These are phyloP conservation scores for Drosophila melanica DNA, from an alignment of 1,140 invertebrate species.

Conservation along the genomic window DNA sequence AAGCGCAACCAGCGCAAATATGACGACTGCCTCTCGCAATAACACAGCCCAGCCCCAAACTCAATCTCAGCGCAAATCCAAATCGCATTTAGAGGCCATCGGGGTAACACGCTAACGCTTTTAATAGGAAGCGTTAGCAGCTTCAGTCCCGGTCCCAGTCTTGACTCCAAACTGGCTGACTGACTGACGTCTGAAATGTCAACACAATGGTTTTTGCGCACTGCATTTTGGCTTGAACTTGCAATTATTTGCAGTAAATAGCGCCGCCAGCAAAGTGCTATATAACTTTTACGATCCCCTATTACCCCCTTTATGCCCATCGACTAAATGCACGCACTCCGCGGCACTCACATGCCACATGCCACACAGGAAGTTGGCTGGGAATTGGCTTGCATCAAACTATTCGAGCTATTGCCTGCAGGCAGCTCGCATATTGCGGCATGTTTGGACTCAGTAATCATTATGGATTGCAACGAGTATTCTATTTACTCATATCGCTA, in stretches of 20 bases:
- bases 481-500: not conserved
- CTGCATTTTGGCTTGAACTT: slow-evolving; percentile 42
- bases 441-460: slow-evolving; percentile 5
- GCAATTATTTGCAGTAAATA: slow-evolving; percentile 69
- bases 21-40: too few species aligned
- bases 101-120: slow-evolving; percentile 57
- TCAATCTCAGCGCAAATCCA: slow-evolving; percentile 11
- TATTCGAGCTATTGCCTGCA: slow-evolving; percentile 1
- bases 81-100: slow-evolving; percentile 36
- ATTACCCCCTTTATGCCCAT: not conserved
- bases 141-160: slow-evolving; percentile 13
- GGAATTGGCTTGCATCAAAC: slow-evolving; percentile 48
- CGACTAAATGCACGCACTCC: not conserved
- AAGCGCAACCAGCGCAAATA: slow-evolving; percentile 53
- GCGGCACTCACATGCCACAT: not conserved
- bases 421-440: slow-evolving; percentile 1
- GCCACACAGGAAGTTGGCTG: slow-evolving; percentile 36
- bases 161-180: slow-evolving; percentile 14
- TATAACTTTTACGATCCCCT: slow-evolving; percentile 61
- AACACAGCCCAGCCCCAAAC: too few species aligned
- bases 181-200: slow-evolving; percentile 57
- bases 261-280: slow-evolving; percentile 51
- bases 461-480: not conserved
- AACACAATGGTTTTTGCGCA: slow-evolving; percentile 48
- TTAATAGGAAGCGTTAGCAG: slow-evolving; percentile 60